Percentiles rank a stretch among this genome's conserved stretches.
phyloP scores from a whole-genome alignment of 1,140 invertebrate species.

The Plectrocnemia conspersa region DNA sequence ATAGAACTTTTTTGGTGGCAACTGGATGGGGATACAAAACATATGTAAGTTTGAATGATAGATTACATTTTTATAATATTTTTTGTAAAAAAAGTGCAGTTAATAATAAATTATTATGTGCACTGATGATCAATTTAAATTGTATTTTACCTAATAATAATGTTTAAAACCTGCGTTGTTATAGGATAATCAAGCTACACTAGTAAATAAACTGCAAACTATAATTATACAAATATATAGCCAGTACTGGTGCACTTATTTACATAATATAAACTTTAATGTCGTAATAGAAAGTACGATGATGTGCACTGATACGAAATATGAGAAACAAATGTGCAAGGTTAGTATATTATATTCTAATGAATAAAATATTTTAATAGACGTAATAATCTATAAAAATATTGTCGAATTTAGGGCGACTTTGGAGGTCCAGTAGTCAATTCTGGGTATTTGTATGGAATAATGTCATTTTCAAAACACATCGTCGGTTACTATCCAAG shows the following conservation, averaged over 20 bases:
- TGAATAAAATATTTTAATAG: not conserved
- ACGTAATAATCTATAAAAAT: not conserved
- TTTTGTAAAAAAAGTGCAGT: too few relatives aligned
- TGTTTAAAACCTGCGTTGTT: not conserved
- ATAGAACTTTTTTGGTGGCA: not conserved
- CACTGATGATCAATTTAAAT: too few relatives aligned
- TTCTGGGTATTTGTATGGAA: not conserved
- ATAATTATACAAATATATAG: too few relatives aligned
- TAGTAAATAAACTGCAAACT: too few relatives aligned
- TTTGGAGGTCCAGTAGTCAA: not conserved
- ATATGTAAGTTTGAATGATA: not conserved
- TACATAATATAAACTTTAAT: too few relatives aligned
- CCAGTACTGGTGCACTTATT: too few relatives aligned
- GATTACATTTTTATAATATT: too few relatives aligned
- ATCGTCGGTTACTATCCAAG: not conserved
- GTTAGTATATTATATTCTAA: not conserved
- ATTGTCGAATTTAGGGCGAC: slow-evolving; percentile 3
- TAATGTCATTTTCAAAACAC: not conserved
- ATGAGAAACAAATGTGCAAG: not conserved
- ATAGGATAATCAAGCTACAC: too few relatives aligned
- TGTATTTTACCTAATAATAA: not conserved
- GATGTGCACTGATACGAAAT: not conserved
- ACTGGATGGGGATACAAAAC: slow-evolving; percentile 4
- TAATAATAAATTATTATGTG: not conserved
- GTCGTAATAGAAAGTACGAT: too few relatives aligned